A percentile compares a stretch with the other conserved stretches of the same genome.
These are phyloP conservation scores for Hemiscyllium ocellatum DNA, from an alignment of 2,113 vertebrate genomes.

Conservation along the genomic window DNA sequence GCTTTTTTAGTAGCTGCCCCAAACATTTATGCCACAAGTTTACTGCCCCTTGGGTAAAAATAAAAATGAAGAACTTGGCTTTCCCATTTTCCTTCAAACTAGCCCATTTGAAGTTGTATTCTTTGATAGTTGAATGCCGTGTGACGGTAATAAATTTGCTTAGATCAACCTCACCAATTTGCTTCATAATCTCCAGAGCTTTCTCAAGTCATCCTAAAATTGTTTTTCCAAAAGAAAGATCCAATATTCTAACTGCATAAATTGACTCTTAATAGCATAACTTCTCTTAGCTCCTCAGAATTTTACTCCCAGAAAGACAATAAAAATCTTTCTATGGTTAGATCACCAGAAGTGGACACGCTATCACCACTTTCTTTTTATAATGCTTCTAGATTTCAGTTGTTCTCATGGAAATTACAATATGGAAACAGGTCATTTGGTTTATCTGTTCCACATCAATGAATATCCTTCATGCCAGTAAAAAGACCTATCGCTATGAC, in stretches of 20 bases:
- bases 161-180: neutral
- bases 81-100: neutral
- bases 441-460: neutral
- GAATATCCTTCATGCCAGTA: neutral
- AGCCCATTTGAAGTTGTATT: neutral
- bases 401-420: neutral
- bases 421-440: neutral
- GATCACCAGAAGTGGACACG: neutral
- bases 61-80: neutral
- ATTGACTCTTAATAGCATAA: neutral
- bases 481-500: neutral
- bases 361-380: neutral
- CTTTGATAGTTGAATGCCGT: neutral
- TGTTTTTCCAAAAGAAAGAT: neutral
- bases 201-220: neutral
- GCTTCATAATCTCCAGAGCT: neutral
- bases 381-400: neutral
- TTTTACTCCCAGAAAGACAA: neutral
- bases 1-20: neutral
- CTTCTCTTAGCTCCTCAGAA: neutral
- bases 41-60: neutral
- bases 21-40: neutral
- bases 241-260: neutral
- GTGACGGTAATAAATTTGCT: neutral
- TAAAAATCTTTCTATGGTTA: neutral